Evolutionary conservation across 1,140 invertebrate genomes (phyloP).

Genomic region (Drosophila rufa): DNA sequence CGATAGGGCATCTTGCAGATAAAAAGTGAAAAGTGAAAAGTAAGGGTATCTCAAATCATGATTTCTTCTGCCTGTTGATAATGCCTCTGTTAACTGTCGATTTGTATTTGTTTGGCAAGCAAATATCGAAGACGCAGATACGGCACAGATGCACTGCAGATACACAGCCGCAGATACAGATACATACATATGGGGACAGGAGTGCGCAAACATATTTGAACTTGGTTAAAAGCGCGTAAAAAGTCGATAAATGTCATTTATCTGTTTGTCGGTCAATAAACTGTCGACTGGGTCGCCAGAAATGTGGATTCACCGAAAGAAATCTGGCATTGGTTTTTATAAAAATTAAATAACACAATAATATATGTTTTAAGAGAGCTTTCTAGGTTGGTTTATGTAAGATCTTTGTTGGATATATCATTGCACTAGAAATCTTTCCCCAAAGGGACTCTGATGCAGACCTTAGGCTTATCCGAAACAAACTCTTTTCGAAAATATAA

Average conservation of each 20-base stretch:
- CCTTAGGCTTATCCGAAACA: too few relatives aligned
- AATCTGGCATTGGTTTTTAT: background rate
- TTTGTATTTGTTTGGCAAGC: constrained; percentile 61
- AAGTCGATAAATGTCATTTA: constrained; percentile 83
- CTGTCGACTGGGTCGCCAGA: constrained; percentile 2
- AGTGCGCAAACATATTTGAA: constrained; percentile 77
- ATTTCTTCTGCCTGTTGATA: constrained; percentile 51
- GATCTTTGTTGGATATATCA: too few relatives aligned
- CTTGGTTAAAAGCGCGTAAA: constrained; percentile 81
- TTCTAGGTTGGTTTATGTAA: background rate
- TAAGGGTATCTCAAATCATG: constrained; percentile 50
- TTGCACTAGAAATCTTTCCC: too few relatives aligned
- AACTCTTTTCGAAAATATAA: too few relatives aligned
- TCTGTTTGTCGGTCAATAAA: constrained; percentile 71
- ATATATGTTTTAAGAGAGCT: background rate
- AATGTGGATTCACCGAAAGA: background rate
- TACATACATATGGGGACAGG: constrained; percentile 61
- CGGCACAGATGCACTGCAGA: constrained; percentile 53
- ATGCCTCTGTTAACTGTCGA: constrained; percentile 60
- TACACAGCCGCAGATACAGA: constrained; percentile 14
- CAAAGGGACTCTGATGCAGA: too few relatives aligned
- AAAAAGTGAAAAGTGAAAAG: constrained; percentile 20
- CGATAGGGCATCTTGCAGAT: constrained; percentile 66
- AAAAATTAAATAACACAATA: background rate
- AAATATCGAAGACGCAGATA: constrained; percentile 47